Percentiles rank a stretch among this genome's conserved stretches.
These are phyloP conservation scores for Drosophila testacea DNA, from an alignment of 2,888 invertebrate genomes.

Conservation along the genomic window DNA sequence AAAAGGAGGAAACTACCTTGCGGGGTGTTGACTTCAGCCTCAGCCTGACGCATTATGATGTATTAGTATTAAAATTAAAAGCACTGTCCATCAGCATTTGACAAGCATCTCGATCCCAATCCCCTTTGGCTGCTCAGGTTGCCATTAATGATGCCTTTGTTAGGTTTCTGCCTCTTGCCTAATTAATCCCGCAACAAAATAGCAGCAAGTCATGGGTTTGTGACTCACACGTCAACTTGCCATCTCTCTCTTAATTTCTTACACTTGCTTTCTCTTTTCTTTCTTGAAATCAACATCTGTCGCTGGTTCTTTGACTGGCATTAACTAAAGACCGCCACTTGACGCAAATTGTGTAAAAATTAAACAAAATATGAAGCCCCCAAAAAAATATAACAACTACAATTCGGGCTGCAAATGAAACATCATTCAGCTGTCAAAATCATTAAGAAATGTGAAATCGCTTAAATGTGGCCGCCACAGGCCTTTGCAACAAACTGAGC, in stretches of 20 bases:
- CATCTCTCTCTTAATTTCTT: not conserved
- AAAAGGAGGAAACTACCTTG: slow-evolving; percentile 52
- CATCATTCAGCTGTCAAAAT: slow-evolving; percentile 83
- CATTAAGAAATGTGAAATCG: slow-evolving; percentile 83
- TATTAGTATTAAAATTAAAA: slow-evolving; percentile 83
- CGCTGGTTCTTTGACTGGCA: slow-evolving; percentile 64
- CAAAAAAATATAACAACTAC: slow-evolving; percentile 38
- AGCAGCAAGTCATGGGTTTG: not conserved
- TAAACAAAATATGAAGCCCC: slow-evolving; percentile 46
- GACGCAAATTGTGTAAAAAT: slow-evolving; percentile 64
- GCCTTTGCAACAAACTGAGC: slow-evolving; percentile 56
- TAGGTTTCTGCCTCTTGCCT: slow-evolving; percentile 24
- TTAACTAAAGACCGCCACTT: slow-evolving; percentile 77
- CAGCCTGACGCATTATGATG: slow-evolving; percentile 78
- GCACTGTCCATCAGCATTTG: slow-evolving; percentile 65
- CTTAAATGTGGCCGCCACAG: slow-evolving; percentile 64
- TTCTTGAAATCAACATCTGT: slow-evolving; percentile 51
- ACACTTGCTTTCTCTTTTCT: not conserved
- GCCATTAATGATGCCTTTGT: slow-evolving; percentile 69
- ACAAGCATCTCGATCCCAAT: slow-evolving; percentile 28
- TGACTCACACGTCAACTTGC: slow-evolving; percentile 2
- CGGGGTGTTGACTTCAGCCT: slow-evolving; percentile 58
- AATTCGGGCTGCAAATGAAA: slow-evolving; percentile 60
- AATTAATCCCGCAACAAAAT: slow-evolving; percentile 60
- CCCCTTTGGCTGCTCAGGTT: slow-evolving; percentile 53